Base-by-base conservation (phyloP, 2,888 invertebrate species). In the Conistra vaccinii region DNA sequence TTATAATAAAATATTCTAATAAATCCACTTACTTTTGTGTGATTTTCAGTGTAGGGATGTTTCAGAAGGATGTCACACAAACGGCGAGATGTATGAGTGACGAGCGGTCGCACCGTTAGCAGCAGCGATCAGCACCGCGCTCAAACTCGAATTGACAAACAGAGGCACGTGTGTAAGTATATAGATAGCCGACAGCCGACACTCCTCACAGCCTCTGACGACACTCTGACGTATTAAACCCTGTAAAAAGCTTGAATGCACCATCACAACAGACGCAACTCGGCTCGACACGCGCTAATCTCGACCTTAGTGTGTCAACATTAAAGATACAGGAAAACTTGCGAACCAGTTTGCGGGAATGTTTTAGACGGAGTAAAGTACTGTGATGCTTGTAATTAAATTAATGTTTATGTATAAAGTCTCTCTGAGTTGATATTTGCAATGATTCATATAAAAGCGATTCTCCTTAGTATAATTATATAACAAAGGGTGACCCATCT, bases 141-240 rank as follows among this genome's bases (percentile, higher is more conserved):
- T 93, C 91, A 66, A 90, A 90, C 92, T 92, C 93, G 91, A 84
- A 91, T 92, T 94, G 93, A 89, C 88, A 78, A 79, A 81, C 79
- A 81, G 63, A 77, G 69, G 72, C 78, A 77, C 80, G 74, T 75
- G 78, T 71, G 69, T 29, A 70, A 78, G 87, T 91, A 87, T 92
- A 91, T 91, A 91, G 85, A 87, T 84, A 69, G 55, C 32, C 69
- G 42, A 2, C 55, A 83, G 81, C 73, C 70, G 83, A 84, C 84
- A 85, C 88, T 81, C 82, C 81, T 74, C 80, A 75, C n/a, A 39
- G 45, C 48, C 69, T 87, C 88, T 87, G 89, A 86, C 88, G 89
- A 86, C 78, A 86, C 76, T 81, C 32, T 85, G 84, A 78, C 74
- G 83, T 85, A 83, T 72, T 86, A 88, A 89, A 90, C 85, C 80